phyloP scores from a whole-genome alignment of 2,113 vertebrate genomes.

The Martes martes region DNA sequence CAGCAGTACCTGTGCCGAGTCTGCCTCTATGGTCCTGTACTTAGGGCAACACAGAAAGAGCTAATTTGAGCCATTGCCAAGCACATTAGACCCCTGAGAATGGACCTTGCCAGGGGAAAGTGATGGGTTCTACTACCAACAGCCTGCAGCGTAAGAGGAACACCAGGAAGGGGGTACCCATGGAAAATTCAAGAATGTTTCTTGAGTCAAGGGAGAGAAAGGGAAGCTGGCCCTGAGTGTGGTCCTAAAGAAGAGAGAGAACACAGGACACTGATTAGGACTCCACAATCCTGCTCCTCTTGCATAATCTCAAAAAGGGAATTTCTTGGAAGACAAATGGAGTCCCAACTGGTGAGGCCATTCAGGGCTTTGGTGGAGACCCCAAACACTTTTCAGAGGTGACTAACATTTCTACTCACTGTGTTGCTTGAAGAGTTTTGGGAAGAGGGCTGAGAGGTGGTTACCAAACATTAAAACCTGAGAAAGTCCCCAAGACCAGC shows the following conservation, averaged over 20 bases:
- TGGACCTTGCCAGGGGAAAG: neutral
- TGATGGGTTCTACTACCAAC: neutral
- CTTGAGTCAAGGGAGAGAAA: neutral
- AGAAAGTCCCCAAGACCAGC: neutral
- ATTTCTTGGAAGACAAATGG: neutral
- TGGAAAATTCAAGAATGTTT: neutral
- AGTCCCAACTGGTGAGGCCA: neutral
- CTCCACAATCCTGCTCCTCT: neutral
- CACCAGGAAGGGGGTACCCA: neutral
- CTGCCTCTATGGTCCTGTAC: neutral
- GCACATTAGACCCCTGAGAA: neutral
- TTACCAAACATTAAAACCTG: neutral
- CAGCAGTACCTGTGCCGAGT: neutral
- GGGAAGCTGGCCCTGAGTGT: neutral
- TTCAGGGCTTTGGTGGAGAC: constrained; percentile 28
- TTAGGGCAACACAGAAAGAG: neutral
- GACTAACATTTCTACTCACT: neutral
- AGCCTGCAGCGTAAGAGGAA: neutral
- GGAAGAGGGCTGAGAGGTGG: rapidly evolving
- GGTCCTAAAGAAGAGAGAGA: neutral
- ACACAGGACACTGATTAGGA: neutral
- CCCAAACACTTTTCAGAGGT: constrained; percentile 58
- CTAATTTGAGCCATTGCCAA: neutral
- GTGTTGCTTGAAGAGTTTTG: neutral
- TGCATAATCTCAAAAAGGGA: neutral